A percentile compares a stretch with the other conserved stretches of the same genome.
These are phyloP conservation scores for Conopomorpha cramerella DNA, from an alignment of 1,140 invertebrate genomes.

Conservation along the genomic window DNA sequence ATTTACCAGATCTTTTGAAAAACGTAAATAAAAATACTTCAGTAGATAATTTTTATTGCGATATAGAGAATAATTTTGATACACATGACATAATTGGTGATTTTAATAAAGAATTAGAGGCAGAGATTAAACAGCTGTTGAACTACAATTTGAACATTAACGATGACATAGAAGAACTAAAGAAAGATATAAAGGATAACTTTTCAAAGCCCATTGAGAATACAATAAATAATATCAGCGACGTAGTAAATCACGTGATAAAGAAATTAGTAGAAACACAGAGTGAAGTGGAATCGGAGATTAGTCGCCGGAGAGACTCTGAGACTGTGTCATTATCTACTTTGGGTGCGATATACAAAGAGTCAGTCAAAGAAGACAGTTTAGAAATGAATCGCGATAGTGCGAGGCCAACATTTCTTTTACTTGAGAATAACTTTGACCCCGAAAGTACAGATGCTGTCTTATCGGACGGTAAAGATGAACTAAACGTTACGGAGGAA, in stretches of 20 bases:
- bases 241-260: slow-evolving; percentile 55
- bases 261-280: slow-evolving; percentile 44
- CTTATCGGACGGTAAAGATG: slow-evolving; percentile 55
- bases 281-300: slow-evolving; percentile 18
- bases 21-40: slow-evolving; percentile 35
- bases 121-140: slow-evolving; percentile 51
- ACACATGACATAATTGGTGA: slow-evolving; percentile 58
- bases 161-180: slow-evolving; percentile 50
- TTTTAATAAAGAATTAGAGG: slow-evolving; percentile 61
- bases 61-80: slow-evolving; percentile 51
- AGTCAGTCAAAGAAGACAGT: slow-evolving; percentile 35
- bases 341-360: not conserved
- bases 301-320: slow-evolving; percentile 5
- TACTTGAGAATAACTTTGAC: slow-evolving; percentile 35
- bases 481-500: slow-evolving; percentile 37
- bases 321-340: not conserved
- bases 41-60: slow-evolving; percentile 21
- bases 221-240: slow-evolving; percentile 56
- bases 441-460: slow-evolving; percentile 57
- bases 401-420: slow-evolving; percentile 49
- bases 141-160: slow-evolving; percentile 53
- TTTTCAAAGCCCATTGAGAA: slow-evolving; percentile 51
- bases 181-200: slow-evolving; percentile 53
- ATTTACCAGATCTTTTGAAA: slow-evolving; percentile 45
- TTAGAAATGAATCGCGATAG: slow-evolving; percentile 41